These are phyloP conservation scores for Drosophila oshimai DNA, from an alignment of 1,140 invertebrate genomes.

Conservation along the genomic window DNA sequence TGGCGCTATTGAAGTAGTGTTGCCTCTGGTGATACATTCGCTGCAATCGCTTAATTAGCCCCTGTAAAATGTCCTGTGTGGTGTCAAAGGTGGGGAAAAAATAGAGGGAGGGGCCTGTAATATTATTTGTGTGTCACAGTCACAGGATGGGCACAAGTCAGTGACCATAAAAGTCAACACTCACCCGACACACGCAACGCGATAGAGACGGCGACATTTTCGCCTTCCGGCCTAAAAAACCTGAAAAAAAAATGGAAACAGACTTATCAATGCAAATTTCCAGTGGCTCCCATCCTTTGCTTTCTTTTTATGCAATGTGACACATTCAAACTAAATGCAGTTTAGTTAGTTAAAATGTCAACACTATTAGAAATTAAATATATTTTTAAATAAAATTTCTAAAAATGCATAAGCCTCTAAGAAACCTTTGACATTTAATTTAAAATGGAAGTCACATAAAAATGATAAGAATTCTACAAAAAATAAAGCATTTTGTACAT, in stretches of 20 bases:
- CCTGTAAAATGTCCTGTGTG: slow-evolving; percentile 7
- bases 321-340: slow-evolving; percentile 14
- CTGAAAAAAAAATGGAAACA: slow-evolving; percentile 13
- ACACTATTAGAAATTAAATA: not conserved
- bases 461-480: no score
- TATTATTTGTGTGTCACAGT: slow-evolving; percentile 30
- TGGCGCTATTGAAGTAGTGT: slow-evolving; percentile 53
- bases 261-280: slow-evolving; percentile 50
- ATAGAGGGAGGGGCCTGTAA: not conserved
- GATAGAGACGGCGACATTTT: slow-evolving; percentile 18
- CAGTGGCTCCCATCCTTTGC: slow-evolving; percentile 9
- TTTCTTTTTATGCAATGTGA: slow-evolving; percentile 5
- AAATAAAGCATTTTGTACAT: no score
- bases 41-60: slow-evolving; percentile 51
- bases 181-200: slow-evolving; percentile 34
- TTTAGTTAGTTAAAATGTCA: slow-evolving; percentile 6
- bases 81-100: not conserved
- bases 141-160: slow-evolving; percentile 37
- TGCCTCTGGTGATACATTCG: no score
- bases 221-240: slow-evolving; percentile 41
- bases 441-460: no score
- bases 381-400: not conserved
- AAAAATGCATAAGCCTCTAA: not conserved
- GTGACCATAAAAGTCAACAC: slow-evolving; percentile 59
- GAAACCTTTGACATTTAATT: no score